Conservation (phyloP, 2,888 invertebrate genomes). For the Autographa gamma region DNA sequence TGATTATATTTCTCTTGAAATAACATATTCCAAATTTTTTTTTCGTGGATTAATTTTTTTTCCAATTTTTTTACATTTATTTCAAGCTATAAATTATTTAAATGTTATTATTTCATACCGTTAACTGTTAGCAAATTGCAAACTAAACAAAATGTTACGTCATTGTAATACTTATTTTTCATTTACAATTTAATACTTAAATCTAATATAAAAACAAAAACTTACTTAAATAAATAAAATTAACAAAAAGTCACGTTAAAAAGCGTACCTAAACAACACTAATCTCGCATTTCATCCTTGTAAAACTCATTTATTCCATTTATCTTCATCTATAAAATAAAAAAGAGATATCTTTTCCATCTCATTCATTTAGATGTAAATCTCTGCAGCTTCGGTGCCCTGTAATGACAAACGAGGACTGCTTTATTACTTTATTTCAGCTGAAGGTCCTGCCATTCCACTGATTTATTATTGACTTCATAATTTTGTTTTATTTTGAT, state of each 20-base stretch:
- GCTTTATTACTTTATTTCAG: slow-evolving; percentile 5
- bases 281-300: background rate
- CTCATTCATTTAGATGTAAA: slow-evolving; percentile 26
- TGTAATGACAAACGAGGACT: slow-evolving; percentile 8
- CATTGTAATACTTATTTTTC: no score
- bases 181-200: no score
- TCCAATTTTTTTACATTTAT: no score
- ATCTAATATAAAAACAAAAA: no score
- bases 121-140: no score
- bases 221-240: no score
- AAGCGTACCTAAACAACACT: background rate
- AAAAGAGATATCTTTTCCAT: slow-evolving; percentile 26
- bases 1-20: no score
- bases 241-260: background rate
- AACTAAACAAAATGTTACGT: no score
- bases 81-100: no score
- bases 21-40: no score
- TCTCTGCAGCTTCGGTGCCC: slow-evolving; percentile 10
- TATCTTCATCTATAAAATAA: slow-evolving; percentile 19
- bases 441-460: background rate
- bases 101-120: no score
- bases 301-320: slow-evolving; percentile 27
- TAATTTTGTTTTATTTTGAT: background rate
- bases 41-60: no score
- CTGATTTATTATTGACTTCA: background rate